Percentiles rank a stretch among this genome's conserved stretches.
phyloP scores from a whole-genome alignment of 2,888 invertebrate species.

The Drosophila cyrtoloma region DNA sequence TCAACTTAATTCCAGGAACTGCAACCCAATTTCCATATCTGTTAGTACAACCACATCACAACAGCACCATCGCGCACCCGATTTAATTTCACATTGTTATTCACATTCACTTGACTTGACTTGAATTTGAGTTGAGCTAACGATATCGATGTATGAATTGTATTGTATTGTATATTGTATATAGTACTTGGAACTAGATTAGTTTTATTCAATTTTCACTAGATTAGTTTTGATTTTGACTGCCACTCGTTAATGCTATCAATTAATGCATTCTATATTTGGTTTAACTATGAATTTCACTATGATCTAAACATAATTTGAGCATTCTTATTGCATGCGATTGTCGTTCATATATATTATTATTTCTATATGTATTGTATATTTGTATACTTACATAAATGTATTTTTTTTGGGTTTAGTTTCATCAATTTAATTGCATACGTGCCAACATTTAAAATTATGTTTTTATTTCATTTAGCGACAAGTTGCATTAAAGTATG shows the following conservation, averaged over 20 bases:
- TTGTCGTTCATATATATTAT: constrained; percentile 68
- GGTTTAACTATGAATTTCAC: constrained; percentile 53
- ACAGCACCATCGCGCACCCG: constrained; percentile 18
- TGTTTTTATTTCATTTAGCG: constrained; percentile 14
- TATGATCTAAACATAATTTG: constrained; percentile 51
- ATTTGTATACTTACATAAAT: constrained; percentile 15
- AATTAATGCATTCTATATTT: constrained; percentile 36
- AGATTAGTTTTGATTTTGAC: constrained; percentile 71
- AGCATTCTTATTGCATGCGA: constrained; percentile 73
- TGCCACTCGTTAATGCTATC: constrained; percentile 47
- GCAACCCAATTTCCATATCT: constrained; percentile 76
- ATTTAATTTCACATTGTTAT: constrained; percentile 30
- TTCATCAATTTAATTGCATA: constrained; percentile 57
- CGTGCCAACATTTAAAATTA: constrained; percentile 23
- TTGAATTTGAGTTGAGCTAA: constrained; percentile 11
- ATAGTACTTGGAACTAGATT: constrained; percentile 51
- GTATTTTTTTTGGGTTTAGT: constrained; percentile 20
- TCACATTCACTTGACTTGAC: constrained; percentile 15
- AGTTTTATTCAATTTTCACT: constrained; percentile 37
- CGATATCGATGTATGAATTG: constrained; percentile 48
- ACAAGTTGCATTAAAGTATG: constrained; percentile 14
- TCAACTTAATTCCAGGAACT: constrained; percentile 86
- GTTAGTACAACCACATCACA: constrained; percentile 17
- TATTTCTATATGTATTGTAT: constrained; percentile 23
- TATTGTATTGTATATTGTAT: constrained; percentile 10